These are phyloP conservation scores for Ostrea edulis DNA, from an alignment of 1,140 invertebrate genomes.

Conservation along the genomic window DNA sequence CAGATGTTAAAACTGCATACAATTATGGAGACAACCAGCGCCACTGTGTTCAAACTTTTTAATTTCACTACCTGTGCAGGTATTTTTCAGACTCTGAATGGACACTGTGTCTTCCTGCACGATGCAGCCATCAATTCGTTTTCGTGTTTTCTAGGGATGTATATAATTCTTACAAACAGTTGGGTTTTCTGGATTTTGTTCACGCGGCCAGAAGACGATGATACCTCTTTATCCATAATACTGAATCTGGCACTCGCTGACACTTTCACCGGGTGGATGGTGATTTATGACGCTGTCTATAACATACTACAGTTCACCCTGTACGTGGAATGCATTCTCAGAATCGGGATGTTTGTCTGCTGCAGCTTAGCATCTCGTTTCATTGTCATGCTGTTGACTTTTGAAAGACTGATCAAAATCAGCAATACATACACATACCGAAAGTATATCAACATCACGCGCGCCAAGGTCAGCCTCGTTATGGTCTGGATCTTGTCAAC, in stretches of 20 bases:
- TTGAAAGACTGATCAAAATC: conserved; percentile 55
- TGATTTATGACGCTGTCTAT: conserved; percentile 51
- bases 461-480: neutral
- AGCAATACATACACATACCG: conserved; percentile 42
- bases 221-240: conserved; percentile 43
- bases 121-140: conserved; percentile 15
- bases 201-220: neutral
- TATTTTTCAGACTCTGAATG: neutral
- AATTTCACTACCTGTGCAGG: neutral
- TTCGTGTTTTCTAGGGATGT: neutral
- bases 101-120: conserved; percentile 22
- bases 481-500: conserved; percentile 45
- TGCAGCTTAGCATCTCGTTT: conserved; percentile 50
- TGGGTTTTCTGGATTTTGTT: conserved; percentile 38
- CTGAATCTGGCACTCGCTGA: conserved; percentile 49
- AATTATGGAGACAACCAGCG: neutral
- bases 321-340: conserved; percentile 51
- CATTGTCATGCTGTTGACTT: conserved; percentile 44
- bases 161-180: conserved; percentile 4
- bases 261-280: conserved; percentile 45
- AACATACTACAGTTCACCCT: conserved; percentile 53
- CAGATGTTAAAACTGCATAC: neutral
- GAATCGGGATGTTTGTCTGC: conserved; percentile 49
- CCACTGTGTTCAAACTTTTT: neutral
- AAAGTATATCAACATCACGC: conserved; percentile 6